These are phyloP conservation scores for Ciconia stormi DNA, from an alignment of 2,113 vertebrate genomes.

Conservation along the genomic window DNA sequence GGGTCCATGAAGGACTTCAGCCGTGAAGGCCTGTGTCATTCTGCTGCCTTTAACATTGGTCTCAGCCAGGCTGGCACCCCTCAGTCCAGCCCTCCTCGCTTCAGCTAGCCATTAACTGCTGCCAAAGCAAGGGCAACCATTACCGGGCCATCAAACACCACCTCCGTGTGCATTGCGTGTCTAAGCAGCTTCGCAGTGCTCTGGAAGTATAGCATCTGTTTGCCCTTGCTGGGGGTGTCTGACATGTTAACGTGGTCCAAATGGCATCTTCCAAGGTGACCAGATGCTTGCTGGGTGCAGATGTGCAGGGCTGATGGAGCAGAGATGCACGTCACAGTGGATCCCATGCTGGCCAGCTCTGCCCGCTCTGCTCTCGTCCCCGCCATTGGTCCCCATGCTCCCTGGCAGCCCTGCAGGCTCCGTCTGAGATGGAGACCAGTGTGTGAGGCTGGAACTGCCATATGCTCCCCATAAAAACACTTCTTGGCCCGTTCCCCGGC, in stretches of 20 bases:
- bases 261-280: not conserved
- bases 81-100: not conserved
- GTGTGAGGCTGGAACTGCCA: not conserved
- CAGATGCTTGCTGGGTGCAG: not conserved
- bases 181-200: not conserved
- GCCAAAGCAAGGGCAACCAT: not conserved
- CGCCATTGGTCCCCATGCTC: accelerated
- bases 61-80: not conserved
- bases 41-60: not conserved
- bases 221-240: not conserved
- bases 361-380: not conserved
- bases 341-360: not conserved
- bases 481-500: not conserved
- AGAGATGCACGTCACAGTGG: accelerated
- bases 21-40: not conserved
- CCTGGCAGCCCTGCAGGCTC: not conserved
- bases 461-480: not conserved
- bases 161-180: accelerated
- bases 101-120: not conserved
- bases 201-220: not conserved
- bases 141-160: not conserved
- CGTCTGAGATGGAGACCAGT: not conserved
- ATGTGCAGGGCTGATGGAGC: not conserved
- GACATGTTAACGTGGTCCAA: not conserved
- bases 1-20: not conserved